phyloP scores from a whole-genome alignment of 2,113 vertebrate species.

The Podarcis raffonei region DNA sequence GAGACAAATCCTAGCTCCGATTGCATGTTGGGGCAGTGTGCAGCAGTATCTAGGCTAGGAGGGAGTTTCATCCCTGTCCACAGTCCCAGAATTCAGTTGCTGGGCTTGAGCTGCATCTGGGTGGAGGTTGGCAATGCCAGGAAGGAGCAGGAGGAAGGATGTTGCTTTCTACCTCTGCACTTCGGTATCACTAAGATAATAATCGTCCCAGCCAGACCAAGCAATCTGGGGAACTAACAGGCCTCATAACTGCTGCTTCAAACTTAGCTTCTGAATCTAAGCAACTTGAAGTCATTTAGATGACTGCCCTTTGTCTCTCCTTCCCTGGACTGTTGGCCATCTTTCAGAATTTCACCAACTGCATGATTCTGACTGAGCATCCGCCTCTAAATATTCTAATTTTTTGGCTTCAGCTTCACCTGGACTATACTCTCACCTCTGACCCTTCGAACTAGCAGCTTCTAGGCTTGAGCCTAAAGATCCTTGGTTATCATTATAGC shows the following conservation, averaged over 20 bases:
- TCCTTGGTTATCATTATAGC: constrained; percentile 32
- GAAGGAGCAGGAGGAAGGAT: neutral
- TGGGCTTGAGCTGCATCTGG: neutral
- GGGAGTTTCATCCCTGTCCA: neutral
- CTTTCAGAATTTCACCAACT: neutral
- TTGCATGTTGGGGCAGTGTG: neutral
- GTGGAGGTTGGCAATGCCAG: neutral
- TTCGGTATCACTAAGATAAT: neutral
- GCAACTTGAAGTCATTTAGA: neutral
- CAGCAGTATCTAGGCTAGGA: neutral
- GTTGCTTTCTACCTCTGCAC: neutral
- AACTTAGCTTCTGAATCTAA: too few relatives aligned
- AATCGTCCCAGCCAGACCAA: neutral
- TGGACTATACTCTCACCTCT: neutral
- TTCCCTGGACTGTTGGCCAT: too few relatives aligned
- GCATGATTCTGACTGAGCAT: neutral
- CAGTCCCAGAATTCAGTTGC: neutral
- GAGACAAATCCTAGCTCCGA: neutral
- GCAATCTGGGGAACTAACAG: neutral
- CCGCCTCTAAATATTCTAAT: too few relatives aligned
- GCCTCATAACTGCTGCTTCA: neutral
- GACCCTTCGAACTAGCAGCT: neutral
- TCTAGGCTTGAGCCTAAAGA: too few relatives aligned
- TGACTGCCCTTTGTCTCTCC: too few relatives aligned
- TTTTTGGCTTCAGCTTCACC: neutral